Evolutionary conservation across 2,797 vertebrate species (phyloP), one percentile per base, ranked within the genome.

Genomic region (Falco biarmicus): DNA sequence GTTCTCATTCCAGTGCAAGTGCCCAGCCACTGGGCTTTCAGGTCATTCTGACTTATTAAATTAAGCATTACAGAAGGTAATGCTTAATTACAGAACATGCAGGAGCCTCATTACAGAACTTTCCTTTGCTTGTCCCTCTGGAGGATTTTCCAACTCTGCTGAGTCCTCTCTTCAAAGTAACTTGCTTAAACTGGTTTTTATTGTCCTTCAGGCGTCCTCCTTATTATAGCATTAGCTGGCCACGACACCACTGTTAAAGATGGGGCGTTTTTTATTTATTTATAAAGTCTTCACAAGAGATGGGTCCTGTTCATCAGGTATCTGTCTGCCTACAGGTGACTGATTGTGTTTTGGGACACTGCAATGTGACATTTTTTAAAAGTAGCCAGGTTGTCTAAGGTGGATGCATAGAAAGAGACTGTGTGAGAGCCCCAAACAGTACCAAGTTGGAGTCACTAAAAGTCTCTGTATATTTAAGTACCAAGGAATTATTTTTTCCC

Each of bases 1-100:
- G 29, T 73, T 89, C 56, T 29, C 26, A 11, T 65, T 73, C 34
- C 63, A 89, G 66, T 11, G 15, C 39, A 89, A 93, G 26, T 31
- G 37, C n/a, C 15, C 61, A 75, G 47, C 47, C 43, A 64, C 48
- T 77, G 65, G n/a, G 29, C 43, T 83, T 39, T 48, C 56, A 57
- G 73, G 66, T 75, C 80, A 74, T 88, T 92, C 65, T 61, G 39
- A 37, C 31, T 85, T 92, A 83, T 41, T 94, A 80, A 93, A 89
- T 92, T 78, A 81, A 48, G 12, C 28, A 32, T 74, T 90, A 48
- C 34, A 53, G 64, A 59, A 87, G 43, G 56, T 80, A 93, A 63
- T 84, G 43, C 48, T 93, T 94, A 80, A 71, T 95, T 94, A 86
- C 61, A 84, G 77, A 75, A 71, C 39, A 29, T 48, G 41, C 18